Conservation (phyloP, 2,113 vertebrate species). For the Aegotheles bennettii region DNA sequence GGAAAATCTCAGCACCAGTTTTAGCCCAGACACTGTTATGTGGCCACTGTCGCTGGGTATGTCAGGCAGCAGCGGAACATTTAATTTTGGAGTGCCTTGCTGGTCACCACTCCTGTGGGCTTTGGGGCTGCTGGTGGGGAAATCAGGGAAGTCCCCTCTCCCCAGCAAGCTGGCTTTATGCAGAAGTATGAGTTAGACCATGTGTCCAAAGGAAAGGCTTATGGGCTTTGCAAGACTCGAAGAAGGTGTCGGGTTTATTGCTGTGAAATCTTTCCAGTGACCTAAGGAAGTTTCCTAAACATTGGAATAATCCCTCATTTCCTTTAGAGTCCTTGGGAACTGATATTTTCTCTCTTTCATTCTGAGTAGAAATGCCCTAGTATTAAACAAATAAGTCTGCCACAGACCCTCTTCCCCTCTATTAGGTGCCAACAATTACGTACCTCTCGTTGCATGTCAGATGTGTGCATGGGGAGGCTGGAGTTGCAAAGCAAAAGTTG, state of each 20-base stretch:
- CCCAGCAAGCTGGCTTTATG: background rate
- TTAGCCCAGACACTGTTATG: background rate
- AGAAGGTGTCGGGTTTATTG: background rate
- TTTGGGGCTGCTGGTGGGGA: background rate
- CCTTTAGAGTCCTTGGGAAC: background rate
- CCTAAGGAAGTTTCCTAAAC: background rate
- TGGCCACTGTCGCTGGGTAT: background rate
- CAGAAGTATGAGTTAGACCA: background rate
- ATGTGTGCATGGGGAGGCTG: background rate
- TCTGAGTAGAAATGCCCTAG: background rate
- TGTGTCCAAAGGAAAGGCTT: background rate
- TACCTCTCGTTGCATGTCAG: accelerated
- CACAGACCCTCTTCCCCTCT: background rate
- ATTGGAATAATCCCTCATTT: background rate
- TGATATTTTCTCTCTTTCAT: background rate
- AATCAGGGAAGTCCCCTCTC: background rate
- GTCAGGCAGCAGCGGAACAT: background rate
- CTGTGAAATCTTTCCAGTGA: background rate
- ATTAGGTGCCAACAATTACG: background rate
- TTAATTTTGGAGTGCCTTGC: background rate
- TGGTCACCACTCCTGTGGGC: accelerated
- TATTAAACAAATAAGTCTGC: background rate
- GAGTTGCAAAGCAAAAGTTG: background rate
- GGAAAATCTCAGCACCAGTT: background rate
- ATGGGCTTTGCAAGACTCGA: background rate